Conservation (phyloP, 2,113 vertebrate genomes). For the Cynopterus brachyotis region DNA sequence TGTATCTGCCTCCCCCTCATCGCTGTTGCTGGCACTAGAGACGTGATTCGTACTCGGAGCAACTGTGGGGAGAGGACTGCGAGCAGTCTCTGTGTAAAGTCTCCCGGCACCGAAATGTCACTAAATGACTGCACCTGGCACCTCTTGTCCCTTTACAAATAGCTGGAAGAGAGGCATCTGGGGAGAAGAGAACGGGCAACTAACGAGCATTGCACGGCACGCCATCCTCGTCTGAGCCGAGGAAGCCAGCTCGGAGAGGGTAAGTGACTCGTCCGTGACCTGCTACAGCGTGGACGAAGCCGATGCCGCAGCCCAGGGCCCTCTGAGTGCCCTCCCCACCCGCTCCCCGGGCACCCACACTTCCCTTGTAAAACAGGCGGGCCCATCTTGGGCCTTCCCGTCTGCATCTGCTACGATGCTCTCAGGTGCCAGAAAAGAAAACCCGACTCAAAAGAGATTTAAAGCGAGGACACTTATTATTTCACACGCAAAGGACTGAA, state of each 20-base stretch:
- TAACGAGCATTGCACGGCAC: not conserved
- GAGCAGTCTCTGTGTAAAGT: not conserved
- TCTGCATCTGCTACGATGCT: not conserved
- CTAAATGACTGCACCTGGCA: constrained; percentile 3
- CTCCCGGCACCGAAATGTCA: constrained; percentile 1
- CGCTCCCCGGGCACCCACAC: not conserved
- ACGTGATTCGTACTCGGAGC: constrained; percentile 51
- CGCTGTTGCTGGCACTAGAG: constrained; percentile 25
- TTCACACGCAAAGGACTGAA: not conserved
- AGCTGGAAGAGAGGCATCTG: constrained; percentile 10
- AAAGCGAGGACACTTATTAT: not conserved
- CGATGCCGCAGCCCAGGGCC: accelerated
- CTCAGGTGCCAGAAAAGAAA: not conserved
- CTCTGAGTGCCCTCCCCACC: accelerated
- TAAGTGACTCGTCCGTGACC: not conserved
- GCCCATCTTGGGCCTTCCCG: not conserved
- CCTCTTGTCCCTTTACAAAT: constrained; percentile 56
- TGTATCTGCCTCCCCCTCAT: constrained; percentile 68
- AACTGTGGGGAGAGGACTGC: constrained; percentile 40
- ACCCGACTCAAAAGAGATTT: not conserved
- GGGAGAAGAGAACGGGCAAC: not conserved
- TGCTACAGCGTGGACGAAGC: not conserved
- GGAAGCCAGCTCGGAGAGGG: not conserved
- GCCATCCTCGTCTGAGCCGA: not conserved
- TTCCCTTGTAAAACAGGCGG: not conserved